Evolutionary conservation across 2,888 invertebrate species (phyloP), one percentile per base, ranked within the genome.

Genomic region (Dasypogon diadema): DNA sequence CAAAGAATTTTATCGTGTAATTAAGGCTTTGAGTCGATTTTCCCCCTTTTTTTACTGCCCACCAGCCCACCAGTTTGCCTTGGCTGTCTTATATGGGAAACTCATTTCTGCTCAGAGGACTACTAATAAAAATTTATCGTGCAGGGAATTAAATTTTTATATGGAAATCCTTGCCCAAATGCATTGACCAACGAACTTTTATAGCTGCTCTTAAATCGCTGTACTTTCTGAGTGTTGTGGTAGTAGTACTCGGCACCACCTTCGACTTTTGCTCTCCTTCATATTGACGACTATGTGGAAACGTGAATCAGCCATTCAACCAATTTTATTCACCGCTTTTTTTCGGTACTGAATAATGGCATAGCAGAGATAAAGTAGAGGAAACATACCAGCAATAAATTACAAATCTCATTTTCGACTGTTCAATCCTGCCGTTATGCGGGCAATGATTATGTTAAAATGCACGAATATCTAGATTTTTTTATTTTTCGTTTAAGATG

Each of bases 91-190:
- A 37, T 42, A 48, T 65, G 65, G 46, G 8, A 48, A 65, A 65
- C 18, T 46, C 46, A 65, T 46, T 65, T 65, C 46, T n/a, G 46
- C 24, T 48, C 48, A 37, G 37, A 65, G 65, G 42, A 14, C 24
- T n/a, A 22, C 22, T 48, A 42, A 65, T 65, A 65, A 65, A 65
- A 65, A 65, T 65, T 65, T 65, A 65, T 65, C 65, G 65, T 65
- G 65, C 65, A 65, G 46, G 14, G 65, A 65, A 65, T 65, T 65
- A 65, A 65, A 65, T 65, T 65, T 65, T 65, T 65, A 48, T 65
- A 48, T 65, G 46, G 65, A 65, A 65, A 65, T 65, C 65, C 48
- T 65, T 21, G 24, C 48, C 65, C 65, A 24, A 46, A 46, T 65
- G 65, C 65, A 65, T 65, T 65, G 48, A 65, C 65, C 65, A 65